Evolutionary conservation across 2,797 vertebrate genomes (phyloP), one percentile per base, ranked within the genome.

Genomic region (Anguilla obscura): DNA sequence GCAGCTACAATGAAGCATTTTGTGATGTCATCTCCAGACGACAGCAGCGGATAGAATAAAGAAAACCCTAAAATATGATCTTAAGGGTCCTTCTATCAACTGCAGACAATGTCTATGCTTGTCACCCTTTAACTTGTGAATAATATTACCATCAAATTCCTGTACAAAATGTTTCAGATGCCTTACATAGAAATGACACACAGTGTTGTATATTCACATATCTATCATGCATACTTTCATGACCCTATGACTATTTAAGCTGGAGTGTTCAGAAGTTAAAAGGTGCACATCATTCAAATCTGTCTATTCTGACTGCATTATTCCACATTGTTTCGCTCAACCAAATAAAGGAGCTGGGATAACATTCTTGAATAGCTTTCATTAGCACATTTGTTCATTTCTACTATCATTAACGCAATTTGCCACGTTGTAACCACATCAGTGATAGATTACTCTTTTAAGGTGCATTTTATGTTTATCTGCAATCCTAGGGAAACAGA

Each of bases 291-390:
- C 10, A 36, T n/a, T 4, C 71, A 95, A 8, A 69, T 63, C 21
- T 63, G 16, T 63, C 16, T 63, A 6, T 18, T 24, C 58, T 24
- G 21, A 2, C 93, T 93, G 93, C 94, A 92, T 94, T 95, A 95
- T 94, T 94, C 92, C 92, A 93, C 91, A 91, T 92, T 92, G 92
- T 93, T 93, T 90, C 90, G 85, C 92, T 94, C 92, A 94, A 92
- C 94, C 89, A 89, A 91, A 94, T 93, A 94, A 95, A 94, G 91
- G 89, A 94, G 95, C 94, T 93, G 91, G 95, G 95, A 94, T 94
- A 92, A 95, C 95, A 94, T 96, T 94, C 95, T 94, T 95, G 94
- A 94, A 94, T 92, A 93, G 93, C 94, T 91, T 71, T 71, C 69
- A 5, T 71, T 71, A 71, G n/a, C n/a, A 71, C 69, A 71, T 33